Base-by-base conservation (phyloP, 2,888 invertebrate species). In the Eutolmus rufibarbis region DNA sequence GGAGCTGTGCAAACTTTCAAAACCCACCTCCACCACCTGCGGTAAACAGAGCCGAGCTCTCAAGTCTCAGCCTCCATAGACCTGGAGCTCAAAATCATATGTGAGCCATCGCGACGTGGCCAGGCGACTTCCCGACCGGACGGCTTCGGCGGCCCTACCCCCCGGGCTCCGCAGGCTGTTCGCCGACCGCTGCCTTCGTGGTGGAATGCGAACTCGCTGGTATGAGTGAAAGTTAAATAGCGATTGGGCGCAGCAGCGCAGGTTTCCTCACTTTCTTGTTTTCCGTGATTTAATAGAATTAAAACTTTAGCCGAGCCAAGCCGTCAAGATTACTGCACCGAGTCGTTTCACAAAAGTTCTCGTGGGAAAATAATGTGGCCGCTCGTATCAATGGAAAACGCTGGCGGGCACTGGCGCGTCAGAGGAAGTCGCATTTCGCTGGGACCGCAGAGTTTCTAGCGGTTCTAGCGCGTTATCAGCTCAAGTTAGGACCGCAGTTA, bases 361-460 rank as follows among this genome's bases (percentile, higher is more conserved):
- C 81, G 56, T 81, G 81, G 81, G 81, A 81, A 81, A 81, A 81
- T 79, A 34, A 51, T 81, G 43, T 1, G 46, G n/a, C 23, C 66
- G 28, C 19, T 14, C 37, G 12, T 28, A 77, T 37, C 40, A 77
- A 37, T 77, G 40, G 37, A 37, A 77, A 40, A 77, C 37, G n/a
- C 37, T 12, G 14, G 16, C 34, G 8, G 40, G 37, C 37, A 37
- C 19, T 37, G 23, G 16, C 77, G 7, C 37, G 34, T 4, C 34
- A 28, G 40, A 77, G 77, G 77, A 40, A 66, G 66, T 66, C 66
- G 28, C 23, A 23, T 28, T 66, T 66, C 7, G 19, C 51, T 51
- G n/a, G n/a, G 51, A 51, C 66, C 66, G 28, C 40, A 23, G 46
- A 43, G 37, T 78, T 51, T 51, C 51, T 51, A 23, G 28, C 28